Base-by-base conservation (phyloP, 2,797 vertebrate species). In the Platyrinchus mystaceus region DNA sequence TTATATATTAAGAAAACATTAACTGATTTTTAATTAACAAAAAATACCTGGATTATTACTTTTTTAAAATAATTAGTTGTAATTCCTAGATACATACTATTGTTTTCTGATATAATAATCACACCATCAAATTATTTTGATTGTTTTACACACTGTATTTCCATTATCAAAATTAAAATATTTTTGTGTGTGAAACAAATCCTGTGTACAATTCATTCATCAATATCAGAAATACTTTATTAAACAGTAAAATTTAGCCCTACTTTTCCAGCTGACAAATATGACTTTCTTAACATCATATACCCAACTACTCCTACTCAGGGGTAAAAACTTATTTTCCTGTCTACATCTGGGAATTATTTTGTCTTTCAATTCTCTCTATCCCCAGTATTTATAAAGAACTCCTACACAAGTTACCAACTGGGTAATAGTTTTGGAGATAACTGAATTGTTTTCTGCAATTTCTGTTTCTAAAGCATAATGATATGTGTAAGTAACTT, bases 401-500 rank as follows among this genome's bases (percentile, higher is more conserved):
- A 44, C 30, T 52, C 2, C 7, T 19, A 6, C 17, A 11, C 68
- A 34, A 77, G 50, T 47, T 73, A 26, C 6, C 46, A 71, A n/a
- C 19, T 26, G 12, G 24, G 20, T 64, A 37, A 82, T 66, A 28
- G 74, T 70, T 67, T 82, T 52, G 73, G 49, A 78, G 50, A 9
- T 46, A 64, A 43, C 27, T 6, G 18, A 49, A 32, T 60, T 27
- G 8, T 70, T 92, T 91, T 78, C 78, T 50, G 63, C 62, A 34
- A 78, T 83, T 77, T 63, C 43, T 69, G 8, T 84, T 84, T 49
- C 50, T 84, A 66, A 79, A 89, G 58, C 34, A 37, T 52, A 74
- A 53, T 78, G 43, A 49, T 88, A 71, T 47, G 46, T 87, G 7
- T 86, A 94, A 81, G 44, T 58, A 60, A 70, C 84, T 89, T 87